phyloP scores from a whole-genome alignment of 2,797 vertebrate genomes.

The Manis pentadactyla region DNA sequence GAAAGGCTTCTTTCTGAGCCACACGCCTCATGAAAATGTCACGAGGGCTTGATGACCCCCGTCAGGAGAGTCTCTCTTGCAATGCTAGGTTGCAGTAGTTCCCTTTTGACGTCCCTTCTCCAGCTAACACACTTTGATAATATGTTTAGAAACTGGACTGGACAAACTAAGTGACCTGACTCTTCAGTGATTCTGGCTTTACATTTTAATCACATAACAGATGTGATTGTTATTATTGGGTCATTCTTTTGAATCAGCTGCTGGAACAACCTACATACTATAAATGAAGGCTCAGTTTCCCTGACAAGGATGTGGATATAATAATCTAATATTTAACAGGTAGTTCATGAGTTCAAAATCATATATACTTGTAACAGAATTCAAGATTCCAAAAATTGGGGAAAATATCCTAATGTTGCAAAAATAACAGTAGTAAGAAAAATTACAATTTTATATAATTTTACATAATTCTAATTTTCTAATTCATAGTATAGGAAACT shows the following conservation, averaged over 20 bases:
- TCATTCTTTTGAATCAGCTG: not conserved
- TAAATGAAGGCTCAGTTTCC: not conserved
- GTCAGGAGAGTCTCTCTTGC: not conserved
- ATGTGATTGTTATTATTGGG: not conserved
- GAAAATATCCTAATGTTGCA: not conserved
- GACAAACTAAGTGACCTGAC: not conserved
- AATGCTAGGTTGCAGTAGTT: rapidly evolving
- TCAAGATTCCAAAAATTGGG: not conserved
- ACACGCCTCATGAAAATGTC: not conserved
- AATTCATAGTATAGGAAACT: not conserved
- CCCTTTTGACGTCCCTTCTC: not conserved
- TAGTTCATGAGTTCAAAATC: not conserved
- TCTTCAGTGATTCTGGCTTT: not conserved
- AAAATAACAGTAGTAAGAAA: not conserved
- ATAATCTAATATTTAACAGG: not conserved
- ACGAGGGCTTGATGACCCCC: not conserved
- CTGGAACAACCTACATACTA: not conserved
- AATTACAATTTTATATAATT: not conserved
- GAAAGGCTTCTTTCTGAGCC: not conserved
- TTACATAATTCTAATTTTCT: not conserved
- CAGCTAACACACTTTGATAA: not conserved
- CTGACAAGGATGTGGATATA: not conserved
- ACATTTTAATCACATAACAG: not conserved
- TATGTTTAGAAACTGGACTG: not conserved
- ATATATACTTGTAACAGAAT: not conserved